Conservation (phyloP, 2,113 vertebrate genomes). For the Apaloderma vittatum region DNA sequence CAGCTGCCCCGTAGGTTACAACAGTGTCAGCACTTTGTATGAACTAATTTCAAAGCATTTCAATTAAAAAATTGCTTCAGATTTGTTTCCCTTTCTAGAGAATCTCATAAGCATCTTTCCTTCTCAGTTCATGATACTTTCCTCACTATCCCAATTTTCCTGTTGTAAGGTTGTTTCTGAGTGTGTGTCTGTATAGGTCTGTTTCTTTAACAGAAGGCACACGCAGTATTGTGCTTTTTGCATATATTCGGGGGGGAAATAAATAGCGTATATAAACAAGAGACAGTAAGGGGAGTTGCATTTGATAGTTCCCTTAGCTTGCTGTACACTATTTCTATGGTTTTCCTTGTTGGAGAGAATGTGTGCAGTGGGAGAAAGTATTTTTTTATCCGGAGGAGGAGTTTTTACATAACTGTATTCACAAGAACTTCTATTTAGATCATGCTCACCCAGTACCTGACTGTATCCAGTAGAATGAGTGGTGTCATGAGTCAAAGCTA, state of each 20-base stretch:
- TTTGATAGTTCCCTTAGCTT: not conserved
- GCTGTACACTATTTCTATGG: fast-evolving
- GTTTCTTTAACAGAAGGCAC: not conserved
- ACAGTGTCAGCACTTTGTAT: not conserved
- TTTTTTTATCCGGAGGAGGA: not conserved
- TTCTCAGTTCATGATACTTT: not conserved
- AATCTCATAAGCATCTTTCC: not conserved
- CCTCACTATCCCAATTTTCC: not conserved
- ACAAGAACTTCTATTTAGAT: not conserved
- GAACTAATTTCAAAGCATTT: not conserved
- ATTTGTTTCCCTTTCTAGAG: not conserved
- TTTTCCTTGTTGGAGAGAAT: not conserved
- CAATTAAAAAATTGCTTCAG: not conserved
- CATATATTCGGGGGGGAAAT: not conserved
- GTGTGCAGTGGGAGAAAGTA: not conserved
- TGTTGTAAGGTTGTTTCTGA: not conserved
- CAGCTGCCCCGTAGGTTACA: not conserved
- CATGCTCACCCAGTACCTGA: not conserved
- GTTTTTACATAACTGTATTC: not conserved
- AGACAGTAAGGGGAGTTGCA: not conserved
- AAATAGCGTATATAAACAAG: not conserved
- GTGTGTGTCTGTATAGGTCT: not conserved
- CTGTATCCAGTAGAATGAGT: not conserved
- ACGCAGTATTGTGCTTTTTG: fast-evolving
- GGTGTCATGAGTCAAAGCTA: not conserved